phyloP scores from a whole-genome alignment of 2,888 invertebrate species.

The Pristionchus exspectatus region DNA sequence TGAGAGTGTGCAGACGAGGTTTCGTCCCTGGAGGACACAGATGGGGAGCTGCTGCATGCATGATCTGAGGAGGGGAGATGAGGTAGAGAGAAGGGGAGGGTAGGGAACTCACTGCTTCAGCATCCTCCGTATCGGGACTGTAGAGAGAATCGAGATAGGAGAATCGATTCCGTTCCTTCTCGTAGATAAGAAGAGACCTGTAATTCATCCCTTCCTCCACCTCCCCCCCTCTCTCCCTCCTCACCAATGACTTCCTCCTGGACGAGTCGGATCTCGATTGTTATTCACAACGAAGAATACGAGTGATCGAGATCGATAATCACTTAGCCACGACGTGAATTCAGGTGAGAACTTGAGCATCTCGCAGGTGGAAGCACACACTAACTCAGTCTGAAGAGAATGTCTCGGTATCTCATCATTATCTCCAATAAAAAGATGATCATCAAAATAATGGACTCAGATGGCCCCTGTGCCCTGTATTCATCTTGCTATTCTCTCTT shows the following conservation, averaged over 20 bases:
- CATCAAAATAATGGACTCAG: conserved; percentile 48
- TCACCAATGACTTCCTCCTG: conserved; percentile 53
- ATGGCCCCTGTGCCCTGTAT: conserved; percentile 56
- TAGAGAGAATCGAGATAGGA: conserved; percentile 61
- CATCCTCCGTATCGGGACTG: not conserved
- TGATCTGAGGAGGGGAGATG: conserved; percentile 31
- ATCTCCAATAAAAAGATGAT: not conserved
- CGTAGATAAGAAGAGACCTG: conserved; percentile 65
- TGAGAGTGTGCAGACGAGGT: conserved; percentile 27
- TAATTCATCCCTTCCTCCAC: not conserved
- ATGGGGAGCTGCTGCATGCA: conserved; percentile 26
- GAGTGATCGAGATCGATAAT: conserved; percentile 39
- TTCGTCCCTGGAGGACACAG: conserved; percentile 52
- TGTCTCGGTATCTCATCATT: not conserved
- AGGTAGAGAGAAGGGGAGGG: not conserved
- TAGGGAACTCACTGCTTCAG: conserved; percentile 18
- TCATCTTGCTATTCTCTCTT: conserved; percentile 26
- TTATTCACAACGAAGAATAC: conserved; percentile 66
- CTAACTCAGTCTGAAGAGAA: conserved; percentile 32
- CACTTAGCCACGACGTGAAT: conserved; percentile 44
- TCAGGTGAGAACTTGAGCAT: conserved; percentile 53
- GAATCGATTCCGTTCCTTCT: conserved; percentile 56
- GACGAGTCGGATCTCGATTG: conserved; percentile 59
- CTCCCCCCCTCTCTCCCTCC: not conserved
- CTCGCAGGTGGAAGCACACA: conserved; percentile 54